Evolutionary conservation across 2,888 invertebrate species (phyloP), one percentile per base, ranked within the genome.

Genomic region (Sphecodes monilicornis): DNA sequence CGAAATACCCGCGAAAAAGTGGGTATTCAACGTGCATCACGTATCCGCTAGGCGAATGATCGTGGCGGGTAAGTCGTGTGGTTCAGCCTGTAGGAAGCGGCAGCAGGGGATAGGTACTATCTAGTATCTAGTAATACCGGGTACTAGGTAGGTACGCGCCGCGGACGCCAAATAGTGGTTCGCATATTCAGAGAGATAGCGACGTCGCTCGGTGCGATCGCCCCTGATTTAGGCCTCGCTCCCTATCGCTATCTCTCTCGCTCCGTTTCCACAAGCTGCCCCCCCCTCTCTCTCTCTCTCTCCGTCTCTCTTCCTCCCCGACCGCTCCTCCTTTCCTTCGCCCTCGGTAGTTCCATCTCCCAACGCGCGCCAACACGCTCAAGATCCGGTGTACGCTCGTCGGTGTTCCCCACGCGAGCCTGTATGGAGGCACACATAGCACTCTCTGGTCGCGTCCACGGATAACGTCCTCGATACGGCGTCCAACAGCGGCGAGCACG

Each of bases 101-200:
- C 79, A 86, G 88, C 78, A 86, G 88, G 84, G 89, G 80, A 89
- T 88, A 88, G 90, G 89, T 91, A 91, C 92, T 93, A 93, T 93
- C 93, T 92, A 90, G 92, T 93, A 93, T 93, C 93, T 92, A 92
- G 93, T 94, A 94, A 93, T 93, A 93, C 93, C 92, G 91, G 91
- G 92, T 93, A 92, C 93, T 93, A 92, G 93, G 92, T 90, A 90
- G 87, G 89, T 92, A 91, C 93, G 92, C 92, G 91, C 89, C 88
- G 91, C 88, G 92, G 90, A 92, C 92, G 92, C 92, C 91, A 92
- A 94, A 94, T 94, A 94, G 93, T 92, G 93, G 92, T 92, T 92
- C 93, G 93, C 94, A 93, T 94, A 94, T 93, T 94, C 93, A 90
- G 93, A 93, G 93, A 93, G 93, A 93, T 93, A 93, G 86, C 90